Evolutionary conservation across 2,888 invertebrate genomes (phyloP), one percentile per base, ranked within the genome.

Genomic region (Steinernema hermaphroditum): DNA sequence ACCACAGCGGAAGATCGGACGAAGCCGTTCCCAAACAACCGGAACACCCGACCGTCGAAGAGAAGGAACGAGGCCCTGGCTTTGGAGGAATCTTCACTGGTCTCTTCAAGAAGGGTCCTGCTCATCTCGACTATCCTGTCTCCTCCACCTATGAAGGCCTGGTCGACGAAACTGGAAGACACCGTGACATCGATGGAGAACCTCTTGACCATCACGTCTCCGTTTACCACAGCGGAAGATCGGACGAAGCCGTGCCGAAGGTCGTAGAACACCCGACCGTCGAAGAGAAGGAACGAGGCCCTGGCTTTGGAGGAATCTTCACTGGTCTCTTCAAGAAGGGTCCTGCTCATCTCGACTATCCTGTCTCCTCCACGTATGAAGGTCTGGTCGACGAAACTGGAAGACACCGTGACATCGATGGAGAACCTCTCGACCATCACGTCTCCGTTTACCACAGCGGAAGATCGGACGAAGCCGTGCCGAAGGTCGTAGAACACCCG

Each of bases 281-380:
- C 68, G 4, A 22, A 27, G 6, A 34, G 24, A 70, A 71, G 14
- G 9, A 12, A 14, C 27, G 22, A 12, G 6, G 19, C 49, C 49
- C 49, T n/a, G 19, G 49, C 12, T n/a, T n/a, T 19, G 49, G 49
- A 49, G 49, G 9, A 8, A 49, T 8, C 6, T 54, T 72, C 29
- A 68, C 69, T 37, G 41, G 74, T 2, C 69, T 75, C 72, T 62
- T 72, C 73, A 78, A 80, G 72, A 75, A 72, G 34, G 68, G 62
- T n/a, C 72, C 76, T 12, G 74, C 80, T 62, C 79, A 80, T 34
- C 70, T 72, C 19, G 79, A 80, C 70, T 80, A 77, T 49, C 80
- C 80, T 22, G 43, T 71, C 14, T 73, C 78, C 49, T 77, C 77
- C 46, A 32, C 54, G 19, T 78, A 77, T 69, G 72, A 73, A 14